Percentiles rank a stretch among this genome's conserved stretches.
These are phyloP conservation scores for Malachius bipustulatus DNA, from an alignment of 2,888 invertebrate genomes.

Conservation along the genomic window DNA sequence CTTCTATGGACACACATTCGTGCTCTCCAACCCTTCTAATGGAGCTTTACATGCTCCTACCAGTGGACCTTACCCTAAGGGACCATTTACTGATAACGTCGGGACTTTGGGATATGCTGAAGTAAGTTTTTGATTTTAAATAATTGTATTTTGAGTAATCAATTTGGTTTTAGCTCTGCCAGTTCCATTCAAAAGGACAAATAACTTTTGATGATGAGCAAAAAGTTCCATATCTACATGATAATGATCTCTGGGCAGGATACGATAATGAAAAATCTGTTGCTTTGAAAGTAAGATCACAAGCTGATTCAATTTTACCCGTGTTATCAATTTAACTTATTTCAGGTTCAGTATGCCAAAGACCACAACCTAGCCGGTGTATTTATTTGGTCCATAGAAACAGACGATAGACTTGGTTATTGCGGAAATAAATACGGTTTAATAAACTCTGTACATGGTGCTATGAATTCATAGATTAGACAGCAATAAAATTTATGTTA, in stretches of 20 bases:
- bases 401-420: not conserved
- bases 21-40: conserved; percentile 5
- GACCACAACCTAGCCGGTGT: conserved; percentile 2
- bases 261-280: too few relatives aligned
- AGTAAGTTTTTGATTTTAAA: too few relatives aligned
- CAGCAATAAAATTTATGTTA: too few relatives aligned
- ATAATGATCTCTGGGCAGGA: too few relatives aligned
- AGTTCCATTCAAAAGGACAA: too few relatives aligned
- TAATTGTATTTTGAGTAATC: too few relatives aligned
- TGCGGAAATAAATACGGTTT: not conserved
- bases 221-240: too few relatives aligned
- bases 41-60: conserved; percentile 10
- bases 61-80: conserved; percentile 9
- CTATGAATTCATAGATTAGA: not conserved
- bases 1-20: conserved; percentile 13
- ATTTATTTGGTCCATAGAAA: conserved; percentile 1
- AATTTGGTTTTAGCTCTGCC: conserved; percentile 1
- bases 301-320: too few relatives aligned
- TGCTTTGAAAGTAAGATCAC: too few relatives aligned
- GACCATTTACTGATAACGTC: conserved; percentile 11
- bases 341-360: not conserved
- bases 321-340: too few relatives aligned
- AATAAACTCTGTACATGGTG: not conserved
- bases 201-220: too few relatives aligned
- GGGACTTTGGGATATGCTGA: conserved; percentile 14